A percentile compares a stretch with the other conserved stretches of the same genome.
Evolutionary conservation across 2,113 vertebrate genomes (phyloP).

Genomic region (human (Homo sapiens)): DNA sequence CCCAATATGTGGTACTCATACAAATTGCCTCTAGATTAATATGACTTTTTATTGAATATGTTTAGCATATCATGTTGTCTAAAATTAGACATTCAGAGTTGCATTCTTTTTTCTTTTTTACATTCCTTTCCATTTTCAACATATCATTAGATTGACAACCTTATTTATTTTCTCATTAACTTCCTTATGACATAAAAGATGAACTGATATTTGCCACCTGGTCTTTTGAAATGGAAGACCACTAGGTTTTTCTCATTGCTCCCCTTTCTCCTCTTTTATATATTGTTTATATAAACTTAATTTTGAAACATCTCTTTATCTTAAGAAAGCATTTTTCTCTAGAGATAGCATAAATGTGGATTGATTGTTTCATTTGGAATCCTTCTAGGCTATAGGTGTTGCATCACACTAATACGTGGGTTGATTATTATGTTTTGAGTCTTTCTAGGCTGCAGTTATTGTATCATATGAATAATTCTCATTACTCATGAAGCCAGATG

Average conservation of each 20-base stretch:
- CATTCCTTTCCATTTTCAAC: neutral
- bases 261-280: neutral
- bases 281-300: neutral
- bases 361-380: neutral
- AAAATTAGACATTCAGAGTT: neutral
- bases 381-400: neutral
- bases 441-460: neutral
- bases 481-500: neutral
- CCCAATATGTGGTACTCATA: neutral
- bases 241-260: neutral
- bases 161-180: neutral
- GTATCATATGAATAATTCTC: neutral
- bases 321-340: neutral
- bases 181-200: neutral
- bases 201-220: neutral
- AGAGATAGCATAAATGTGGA: neutral
- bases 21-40: neutral
- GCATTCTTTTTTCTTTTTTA: neutral
- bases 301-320: neutral
- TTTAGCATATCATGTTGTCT: neutral
- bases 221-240: neutral
- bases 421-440: neutral
- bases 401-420: neutral
- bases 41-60: neutral
- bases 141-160: neutral